Percentiles rank a stretch among this genome's conserved stretches.
These are phyloP conservation scores for Balaenoptera acutorostrata DNA, from an alignment of 2,113 vertebrate genomes.

Conservation along the genomic window DNA sequence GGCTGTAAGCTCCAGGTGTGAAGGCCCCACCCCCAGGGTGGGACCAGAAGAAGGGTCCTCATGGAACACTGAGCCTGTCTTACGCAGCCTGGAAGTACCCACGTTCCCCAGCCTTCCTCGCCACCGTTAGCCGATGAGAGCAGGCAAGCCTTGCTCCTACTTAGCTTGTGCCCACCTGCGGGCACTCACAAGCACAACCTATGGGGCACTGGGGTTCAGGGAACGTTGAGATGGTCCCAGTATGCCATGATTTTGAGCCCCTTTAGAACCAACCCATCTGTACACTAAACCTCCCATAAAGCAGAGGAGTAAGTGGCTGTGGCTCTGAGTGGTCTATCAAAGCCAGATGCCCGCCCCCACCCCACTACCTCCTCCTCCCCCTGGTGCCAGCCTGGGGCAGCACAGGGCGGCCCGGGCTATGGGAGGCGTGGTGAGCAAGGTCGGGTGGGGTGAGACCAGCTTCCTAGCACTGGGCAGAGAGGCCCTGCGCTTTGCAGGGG, in stretches of 20 bases:
- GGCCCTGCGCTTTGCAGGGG: neutral
- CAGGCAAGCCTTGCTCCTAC: neutral
- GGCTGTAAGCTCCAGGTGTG: neutral
- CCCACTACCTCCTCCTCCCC: neutral
- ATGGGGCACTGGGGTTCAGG: neutral
- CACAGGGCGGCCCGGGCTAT: neutral
- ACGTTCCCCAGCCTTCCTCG: too few species aligned
- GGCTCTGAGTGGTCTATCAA: slow-evolving; percentile 24
- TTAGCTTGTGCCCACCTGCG: neutral
- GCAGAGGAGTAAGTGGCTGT: neutral
- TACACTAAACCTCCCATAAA: slow-evolving; percentile 37
- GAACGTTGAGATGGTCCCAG: neutral
- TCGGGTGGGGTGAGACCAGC: neutral
- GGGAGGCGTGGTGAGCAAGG: neutral
- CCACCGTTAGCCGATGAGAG: neutral
- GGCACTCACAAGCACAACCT: neutral
- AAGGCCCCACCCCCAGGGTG: neutral
- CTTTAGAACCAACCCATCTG: slow-evolving; percentile 56
- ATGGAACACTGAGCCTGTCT: rapidly evolving
- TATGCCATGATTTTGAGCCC: neutral
- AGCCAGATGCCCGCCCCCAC: neutral
- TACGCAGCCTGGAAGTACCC: neutral
- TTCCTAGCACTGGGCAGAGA: neutral
- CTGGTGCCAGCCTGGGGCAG: neutral
- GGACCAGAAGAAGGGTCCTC: neutral